Evolutionary conservation across 2,113 vertebrate genomes (phyloP), one percentile per base, ranked within the genome.

Genomic region (Cyprinodon brontotheroides): DNA sequence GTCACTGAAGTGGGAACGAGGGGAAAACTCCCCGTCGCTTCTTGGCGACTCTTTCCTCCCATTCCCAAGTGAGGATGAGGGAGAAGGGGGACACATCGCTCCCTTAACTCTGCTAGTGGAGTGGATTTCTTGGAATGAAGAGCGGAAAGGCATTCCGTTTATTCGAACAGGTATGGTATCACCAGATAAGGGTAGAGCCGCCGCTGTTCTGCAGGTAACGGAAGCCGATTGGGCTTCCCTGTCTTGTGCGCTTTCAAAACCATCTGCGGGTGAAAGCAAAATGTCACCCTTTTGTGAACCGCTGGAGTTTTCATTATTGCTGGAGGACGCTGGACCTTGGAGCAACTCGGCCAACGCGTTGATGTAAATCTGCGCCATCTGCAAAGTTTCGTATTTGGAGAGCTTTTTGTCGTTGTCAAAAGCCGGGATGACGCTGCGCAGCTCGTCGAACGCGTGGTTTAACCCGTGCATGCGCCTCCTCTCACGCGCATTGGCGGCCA

Each of bases 331-430:
- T 40, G 78, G 95, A 81, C 89, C 91, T 68, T 96, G 89, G 22
- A 99, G 94, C 70, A 99, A 94, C 59, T 99, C 97, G 1, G 97
- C 96, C 82, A 99, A 89, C 2, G 97, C 97, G 81, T 96, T 98
- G 90, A 99, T 99, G 94, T 99, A 99, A 90, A 99, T 99, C 89
- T 99, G 97, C 11, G 97, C 97, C 97, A 99, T 99, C 92, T 99
- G 97, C 68, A 99, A 87, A n/a, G 97, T 99, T 87, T 99, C 97
- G 48, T 99, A 99, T 75, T 99, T 99, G 87, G 97, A 99, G 59
- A 99, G 95, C 86, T 99, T 98, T 92, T 99, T 99, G 94, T 99
- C 97, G 89, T 98, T 97, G 93, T 98, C 97, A 71, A 99, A 94
- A 22, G 96, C 96, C 20, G 97, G 97, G 92, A 99, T 98, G 91